phyloP scores from a whole-genome alignment of 2,888 invertebrate species.

The Ypsolopha scabrella region DNA sequence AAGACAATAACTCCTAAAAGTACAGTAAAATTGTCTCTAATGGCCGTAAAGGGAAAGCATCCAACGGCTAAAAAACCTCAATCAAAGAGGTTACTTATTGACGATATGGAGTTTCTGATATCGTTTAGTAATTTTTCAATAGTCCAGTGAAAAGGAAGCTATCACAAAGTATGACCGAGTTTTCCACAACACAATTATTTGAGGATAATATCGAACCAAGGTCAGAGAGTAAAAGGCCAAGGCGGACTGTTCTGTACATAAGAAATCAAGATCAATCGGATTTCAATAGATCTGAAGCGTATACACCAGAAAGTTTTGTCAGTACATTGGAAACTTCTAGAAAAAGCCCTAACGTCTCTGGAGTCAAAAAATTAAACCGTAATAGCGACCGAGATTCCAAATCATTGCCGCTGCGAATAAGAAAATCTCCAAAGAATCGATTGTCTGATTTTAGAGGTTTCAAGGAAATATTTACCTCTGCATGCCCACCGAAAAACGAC shows the following conservation, averaged over 20 bases:
- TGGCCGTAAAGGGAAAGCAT: constrained; percentile 54
- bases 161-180: constrained; percentile 61
- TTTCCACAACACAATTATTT: constrained; percentile 32
- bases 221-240: constrained; percentile 17
- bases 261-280: constrained; percentile 21
- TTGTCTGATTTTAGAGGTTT: constrained; percentile 46
- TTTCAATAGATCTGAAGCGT: constrained; percentile 21
- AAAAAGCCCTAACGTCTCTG: constrained; percentile 28
- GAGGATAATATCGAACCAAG: constrained; percentile 29
- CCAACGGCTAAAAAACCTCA: constrained; percentile 60
- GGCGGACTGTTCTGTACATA: constrained; percentile 24
- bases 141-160: constrained; percentile 61
- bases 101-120: constrained; percentile 48
- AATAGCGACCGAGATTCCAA: constrained; percentile 18
- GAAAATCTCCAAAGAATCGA: constrained; percentile 42
- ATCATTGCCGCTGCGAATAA: constrained; percentile 22
- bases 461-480: constrained; percentile 30
- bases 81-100: constrained; percentile 56
- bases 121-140: constrained; percentile 54
- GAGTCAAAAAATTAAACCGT: constrained; percentile 32
- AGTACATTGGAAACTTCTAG: constrained; percentile 39
- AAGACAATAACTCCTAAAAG: constrained; percentile 48
- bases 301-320: constrained; percentile 41
- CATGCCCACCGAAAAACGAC: constrained; percentile 26
- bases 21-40: constrained; percentile 35